phyloP scores from a whole-genome alignment of 35 echinoderm and acorn worm species.

The Eucidaris tribuloides region DNA sequence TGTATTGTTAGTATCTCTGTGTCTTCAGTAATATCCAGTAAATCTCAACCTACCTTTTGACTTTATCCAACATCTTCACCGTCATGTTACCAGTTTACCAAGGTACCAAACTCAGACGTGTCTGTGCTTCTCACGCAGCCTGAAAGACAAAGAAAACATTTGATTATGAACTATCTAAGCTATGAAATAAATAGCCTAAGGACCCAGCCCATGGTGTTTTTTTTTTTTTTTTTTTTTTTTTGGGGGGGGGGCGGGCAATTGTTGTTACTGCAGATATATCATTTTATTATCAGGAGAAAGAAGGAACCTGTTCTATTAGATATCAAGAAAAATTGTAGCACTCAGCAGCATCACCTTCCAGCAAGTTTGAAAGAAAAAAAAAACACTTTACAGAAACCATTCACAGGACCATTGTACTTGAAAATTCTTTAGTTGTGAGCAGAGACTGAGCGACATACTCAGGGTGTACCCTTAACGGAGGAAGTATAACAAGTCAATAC shows the following conservation, averaged over 20 bases:
- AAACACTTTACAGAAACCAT: no score
- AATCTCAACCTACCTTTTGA: slow-evolving; percentile 80
- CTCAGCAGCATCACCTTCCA: no score
- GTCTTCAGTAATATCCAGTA: no score
- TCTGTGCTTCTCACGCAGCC: slow-evolving; percentile 81
- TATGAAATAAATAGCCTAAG: background rate
- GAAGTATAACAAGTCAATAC: no score
- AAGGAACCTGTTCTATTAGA: no score
- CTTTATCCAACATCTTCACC: slow-evolving; percentile 89
- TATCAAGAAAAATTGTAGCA: background rate
- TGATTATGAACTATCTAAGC: background rate
- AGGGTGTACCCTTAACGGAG: no score
- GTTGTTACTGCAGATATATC: background rate
- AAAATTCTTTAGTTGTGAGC: no score
- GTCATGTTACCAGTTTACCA: slow-evolving; percentile 99
- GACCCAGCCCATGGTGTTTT: background rate
- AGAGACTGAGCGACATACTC: no score
- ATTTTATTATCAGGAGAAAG: background rate
- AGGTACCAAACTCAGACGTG: slow-evolving; percentile 89
- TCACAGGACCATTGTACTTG: no score
- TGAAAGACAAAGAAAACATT: slow-evolving; percentile 17
- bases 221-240: background rate
- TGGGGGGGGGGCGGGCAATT: no score
- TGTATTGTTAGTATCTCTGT: no score
- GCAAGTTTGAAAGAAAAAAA: no score